Evolutionary conservation across 35 echinoderm and acorn worm genomes (phyloP), one percentile per base, ranked within the genome.

Genomic region (Apostichopus californicus): DNA sequence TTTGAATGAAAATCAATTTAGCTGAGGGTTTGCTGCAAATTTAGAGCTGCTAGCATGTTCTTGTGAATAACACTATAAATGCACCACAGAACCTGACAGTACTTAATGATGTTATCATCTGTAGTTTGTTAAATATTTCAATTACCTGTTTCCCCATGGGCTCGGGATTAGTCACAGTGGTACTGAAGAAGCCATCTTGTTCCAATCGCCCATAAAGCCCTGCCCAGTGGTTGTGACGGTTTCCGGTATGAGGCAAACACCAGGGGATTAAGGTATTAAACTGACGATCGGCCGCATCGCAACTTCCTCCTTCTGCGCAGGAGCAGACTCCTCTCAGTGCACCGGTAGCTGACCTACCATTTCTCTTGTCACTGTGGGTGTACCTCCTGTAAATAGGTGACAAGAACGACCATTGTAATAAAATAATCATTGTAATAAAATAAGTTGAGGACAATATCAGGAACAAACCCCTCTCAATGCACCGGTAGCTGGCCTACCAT

Each of bases 61-160:
- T 60, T 60, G 57, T 60, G 57, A 0, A 28, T 28, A 28, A 28
- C 26, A 28, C 26, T 28, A 28, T 28, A 28, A 28, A 28, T 28
- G 26, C 26, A 28, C 26, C 26, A 28, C 26, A 28, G 26, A 28
- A 28, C 26, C 26, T 28, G 26, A 28, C 26, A 46, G 34, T 46
- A 46, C 3, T 3, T 46, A 46, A 46, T 46, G 34, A 46, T 46
- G 34, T 46, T 46, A 46, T 46, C 2, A 46, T 46, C 34, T 2
- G 34, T 46, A 46, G 34, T 46, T 46, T 46, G 34, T 46, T 46
- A 46, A 46, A 46, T 46, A 46, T 61, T 60, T 61, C 58, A 61
- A 61, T 61, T 15, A 99, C 97, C 95, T 99, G 95, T 94, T 99
- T 99, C 18, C 97, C 97, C 97, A 99, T 99, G 57, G 97, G 97